Evolutionary conservation across 1,140 invertebrate species (phyloP).

Genomic region (Luehdorfia chinensis): DNA sequence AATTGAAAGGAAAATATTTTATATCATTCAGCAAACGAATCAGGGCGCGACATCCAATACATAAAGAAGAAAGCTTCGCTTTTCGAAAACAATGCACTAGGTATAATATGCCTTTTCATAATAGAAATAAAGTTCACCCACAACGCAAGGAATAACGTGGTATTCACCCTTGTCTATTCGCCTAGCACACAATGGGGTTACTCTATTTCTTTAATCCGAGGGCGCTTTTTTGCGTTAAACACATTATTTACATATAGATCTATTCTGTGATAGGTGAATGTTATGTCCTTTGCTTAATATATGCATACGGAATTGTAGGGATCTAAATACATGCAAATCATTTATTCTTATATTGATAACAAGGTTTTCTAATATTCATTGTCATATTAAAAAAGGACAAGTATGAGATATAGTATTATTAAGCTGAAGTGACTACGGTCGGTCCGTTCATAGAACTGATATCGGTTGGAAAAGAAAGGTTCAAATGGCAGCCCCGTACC

Average conservation of each 20-base stretch:
- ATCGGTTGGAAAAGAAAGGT: too few relatives aligned
- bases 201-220: conserved; percentile 29
- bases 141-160: not conserved
- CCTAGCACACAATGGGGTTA: conserved; percentile 32
- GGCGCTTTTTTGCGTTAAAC: conserved; percentile 23
- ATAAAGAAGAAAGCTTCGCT: conserved; percentile 9
- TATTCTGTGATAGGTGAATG: conserved; percentile 9
- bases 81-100: not conserved
- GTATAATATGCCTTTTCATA: conserved; percentile 3
- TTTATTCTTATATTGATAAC: too few relatives aligned
- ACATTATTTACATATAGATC: conserved; percentile 18
- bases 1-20: not conserved
- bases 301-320: not conserved
- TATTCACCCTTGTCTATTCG: conserved; percentile 27
- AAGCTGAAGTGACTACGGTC: too few relatives aligned
- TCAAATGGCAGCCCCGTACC: too few relatives aligned
- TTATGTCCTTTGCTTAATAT: not conserved
- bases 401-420: too few relatives aligned
- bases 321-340: not conserved
- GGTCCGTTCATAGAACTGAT: too few relatives aligned
- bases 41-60: not conserved
- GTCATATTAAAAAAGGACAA: too few relatives aligned
- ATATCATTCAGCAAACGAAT: not conserved
- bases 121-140: conserved; percentile 1
- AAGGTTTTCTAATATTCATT: too few relatives aligned